Evolutionary conservation across 2,888 invertebrate species (phyloP).

Genomic region (Apamea crenata): DNA sequence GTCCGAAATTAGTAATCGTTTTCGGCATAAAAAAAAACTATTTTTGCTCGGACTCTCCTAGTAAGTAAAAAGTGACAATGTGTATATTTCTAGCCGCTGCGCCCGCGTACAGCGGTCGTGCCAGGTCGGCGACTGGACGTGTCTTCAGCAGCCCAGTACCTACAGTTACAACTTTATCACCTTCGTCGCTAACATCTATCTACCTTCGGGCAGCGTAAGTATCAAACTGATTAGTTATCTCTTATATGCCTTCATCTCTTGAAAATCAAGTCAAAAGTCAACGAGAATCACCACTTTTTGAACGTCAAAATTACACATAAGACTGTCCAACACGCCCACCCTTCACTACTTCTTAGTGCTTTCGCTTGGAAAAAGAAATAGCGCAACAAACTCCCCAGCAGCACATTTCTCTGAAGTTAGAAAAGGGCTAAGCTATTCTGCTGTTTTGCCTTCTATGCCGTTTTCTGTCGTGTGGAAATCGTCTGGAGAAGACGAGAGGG

Average conservation of each 20-base stretch:
- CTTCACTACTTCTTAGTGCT: not conserved
- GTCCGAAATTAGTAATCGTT: not conserved
- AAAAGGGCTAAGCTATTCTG: not conserved
- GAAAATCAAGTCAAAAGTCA: not conserved
- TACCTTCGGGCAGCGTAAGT: slow-evolving; percentile 90
- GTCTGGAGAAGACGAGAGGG: not conserved
- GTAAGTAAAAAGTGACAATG: not conserved
- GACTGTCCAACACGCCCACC: not conserved
- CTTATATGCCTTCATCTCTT: not conserved
- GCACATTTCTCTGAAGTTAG: not conserved
- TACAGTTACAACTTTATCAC: slow-evolving; percentile 98
- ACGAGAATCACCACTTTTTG: not conserved
- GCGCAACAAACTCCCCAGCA: not conserved
- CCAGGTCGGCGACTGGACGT: slow-evolving; percentile 93
- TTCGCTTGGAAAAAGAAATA: not conserved
- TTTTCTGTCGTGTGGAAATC: not conserved
- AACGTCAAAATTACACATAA: too few species aligned
- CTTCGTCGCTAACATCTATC: slow-evolving; percentile 95
- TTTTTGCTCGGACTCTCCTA: not conserved
- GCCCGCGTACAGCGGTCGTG: slow-evolving; percentile 93
- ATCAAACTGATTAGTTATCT: not conserved
- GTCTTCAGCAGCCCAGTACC: slow-evolving; percentile 95
- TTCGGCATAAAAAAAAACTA: not conserved
- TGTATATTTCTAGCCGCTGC: slow-evolving; percentile 92
- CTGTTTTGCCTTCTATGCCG: not conserved